Evolutionary conservation across 2,888 invertebrate species (phyloP), one percentile per base, ranked within the genome.

Genomic region (Hirudinaria manillensis): DNA sequence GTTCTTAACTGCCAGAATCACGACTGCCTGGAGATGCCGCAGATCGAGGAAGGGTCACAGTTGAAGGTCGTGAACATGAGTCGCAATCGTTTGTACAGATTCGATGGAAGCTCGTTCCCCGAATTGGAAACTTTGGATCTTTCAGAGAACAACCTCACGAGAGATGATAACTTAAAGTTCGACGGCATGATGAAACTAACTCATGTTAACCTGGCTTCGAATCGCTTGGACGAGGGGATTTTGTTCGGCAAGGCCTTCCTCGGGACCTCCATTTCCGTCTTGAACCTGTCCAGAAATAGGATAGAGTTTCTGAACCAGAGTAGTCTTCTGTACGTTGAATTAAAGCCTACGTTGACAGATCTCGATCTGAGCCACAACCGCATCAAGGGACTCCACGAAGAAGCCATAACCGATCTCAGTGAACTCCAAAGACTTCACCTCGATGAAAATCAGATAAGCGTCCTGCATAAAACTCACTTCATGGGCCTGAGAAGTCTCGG

Each of bases 381-480:
- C 61, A 61, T 61, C 61, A 61, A 61, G 29, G 24, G 24, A 4
- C 24, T 61, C 3, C 61, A 61, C 61, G 21, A 61, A 24, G 29
- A 72, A 51, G 72, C 56, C 32, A 7, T 72, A 0, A 61, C 72
- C 53, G 72, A 72, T 55, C 32, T 72, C 2, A 29, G 13, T 2
- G 24, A 21, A 24, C 27, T 72, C 13, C 24, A 72, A 21, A 56
- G 24, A 55, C 51, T 72, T 27, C 36, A 56, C 36, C 36, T 72
- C 24, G 36, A 56, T 53, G 36, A 27, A n/a, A 72, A 72, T 16
- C 29, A 2, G 24, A 56, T 72, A 32, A 56, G 36, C 27, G 29
- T 32, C n/a, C 53, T 56, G 16, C 56, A 72, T 29, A 16, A 34
- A 0, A 53, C 29, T 19, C 56, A 72, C 29, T 72, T 72, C 32